Percentiles rank a stretch among this genome's conserved stretches.
These are phyloP conservation scores for Poeciliopsis occidentalis DNA, from an alignment of 2,113 vertebrate species.

Conservation along the genomic window DNA sequence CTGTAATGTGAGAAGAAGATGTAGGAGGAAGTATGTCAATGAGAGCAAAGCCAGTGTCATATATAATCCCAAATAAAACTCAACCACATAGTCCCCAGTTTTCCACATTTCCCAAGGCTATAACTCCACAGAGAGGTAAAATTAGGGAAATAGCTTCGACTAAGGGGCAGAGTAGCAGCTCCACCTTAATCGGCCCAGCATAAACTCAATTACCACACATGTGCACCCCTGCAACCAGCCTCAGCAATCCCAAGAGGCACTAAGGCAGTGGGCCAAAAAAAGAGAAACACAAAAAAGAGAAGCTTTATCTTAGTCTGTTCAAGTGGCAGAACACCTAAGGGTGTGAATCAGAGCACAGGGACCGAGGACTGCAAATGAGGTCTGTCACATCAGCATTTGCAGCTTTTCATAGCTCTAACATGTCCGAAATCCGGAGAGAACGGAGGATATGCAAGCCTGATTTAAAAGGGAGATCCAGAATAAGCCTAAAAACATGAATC, in stretches of 20 bases:
- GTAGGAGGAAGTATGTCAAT: conserved; percentile 13
- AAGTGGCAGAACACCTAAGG: conserved; percentile 61
- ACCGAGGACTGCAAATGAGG: conserved; percentile 61
- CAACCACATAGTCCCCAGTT: conserved; percentile 3
- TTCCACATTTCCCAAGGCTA: conserved; percentile 28
- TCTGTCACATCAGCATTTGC: conserved; percentile 64
- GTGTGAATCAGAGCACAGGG: conserved; percentile 51
- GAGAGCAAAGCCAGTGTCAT: conserved; percentile 38
- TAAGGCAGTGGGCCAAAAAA: conserved; percentile 27
- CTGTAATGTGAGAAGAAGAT: conserved; percentile 24
- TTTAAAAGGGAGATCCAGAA: conserved; percentile 47
- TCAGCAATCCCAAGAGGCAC: conserved; percentile 49
- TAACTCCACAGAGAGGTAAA: conserved; percentile 58
- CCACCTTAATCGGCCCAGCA: conserved; percentile 68
- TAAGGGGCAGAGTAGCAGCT: conserved; percentile 55
- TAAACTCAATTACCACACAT: conserved; percentile 76
- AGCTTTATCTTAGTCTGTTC: conserved; percentile 60
- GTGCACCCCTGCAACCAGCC: conserved; percentile 46
- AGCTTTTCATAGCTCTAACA: conserved; percentile 63
- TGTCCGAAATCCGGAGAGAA: conserved; percentile 53
- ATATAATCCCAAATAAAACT: conserved; percentile 34
- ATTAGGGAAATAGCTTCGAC: conserved; percentile 58
- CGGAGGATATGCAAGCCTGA: conserved; percentile 17
- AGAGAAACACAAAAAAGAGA: conserved; percentile 7
- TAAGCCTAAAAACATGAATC: conserved; percentile 32